Base-by-base conservation (phyloP, 2,113 vertebrate species). In the Lycaon pictus region DNA sequence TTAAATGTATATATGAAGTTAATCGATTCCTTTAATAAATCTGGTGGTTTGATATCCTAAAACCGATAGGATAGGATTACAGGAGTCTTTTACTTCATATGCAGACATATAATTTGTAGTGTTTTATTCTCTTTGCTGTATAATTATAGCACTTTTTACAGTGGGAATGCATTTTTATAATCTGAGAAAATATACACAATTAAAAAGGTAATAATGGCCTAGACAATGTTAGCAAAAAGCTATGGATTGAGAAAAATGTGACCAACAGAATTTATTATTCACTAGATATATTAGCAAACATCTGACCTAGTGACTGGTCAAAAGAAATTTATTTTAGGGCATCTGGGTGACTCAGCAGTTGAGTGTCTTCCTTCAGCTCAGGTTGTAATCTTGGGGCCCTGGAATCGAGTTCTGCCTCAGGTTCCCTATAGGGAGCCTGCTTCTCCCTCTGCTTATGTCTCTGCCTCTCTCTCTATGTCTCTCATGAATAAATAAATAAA, bases 91-190 rank as follows among this genome's bases (percentile, higher is more conserved):
- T 76, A 86, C 12, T 88, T 86, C 25, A 27, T 16, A 12, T 35
- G 11, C 43, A 19, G 43, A 17, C 58, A 82, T 23, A 69, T 74
- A 93, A 72, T 67, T 77, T 74, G 3, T 74, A 43, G 8, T 51
- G 23, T 88, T 97, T 96, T 81, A 17, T 35, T 56, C 63, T 95
- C 86, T 91, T 80, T 62, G 69, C 27, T 63, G 17, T 35, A 65
- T 69, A 85, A 55, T 76, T 90, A 8, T 5, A 96, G 11, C 63
- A 23, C 27, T 89, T 92, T 53, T 27, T 22, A 29, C 17, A 81
- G 43, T 72, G 43, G 48, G 6, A 81, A 81, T 65, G 27, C n/a
- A 71, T 90, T 93, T 95, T 93, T 65, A 11, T 63, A 93, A 56
- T 69, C 69, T 82, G 58, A 80, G 56, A 93, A 79, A 83, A 71